Evolutionary conservation across 1,140 invertebrate genomes (phyloP).

Genomic region (Ostrea denselamellosa): DNA sequence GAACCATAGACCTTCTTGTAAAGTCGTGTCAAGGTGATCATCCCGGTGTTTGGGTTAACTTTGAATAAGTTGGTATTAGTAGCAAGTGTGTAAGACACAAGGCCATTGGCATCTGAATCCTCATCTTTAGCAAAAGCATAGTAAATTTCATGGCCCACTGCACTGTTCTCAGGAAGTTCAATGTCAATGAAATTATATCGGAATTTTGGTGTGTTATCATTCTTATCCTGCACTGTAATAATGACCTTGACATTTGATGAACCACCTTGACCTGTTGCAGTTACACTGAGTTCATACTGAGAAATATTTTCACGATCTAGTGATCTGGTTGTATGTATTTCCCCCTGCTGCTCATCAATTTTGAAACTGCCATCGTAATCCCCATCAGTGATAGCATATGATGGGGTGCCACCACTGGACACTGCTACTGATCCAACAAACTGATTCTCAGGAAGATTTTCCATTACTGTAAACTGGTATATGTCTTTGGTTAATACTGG

Average conservation of each 20-base stretch:
- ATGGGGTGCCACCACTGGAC: conserved; percentile 80
- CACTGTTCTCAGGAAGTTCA: conserved; percentile 89
- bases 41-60: conserved; percentile 90
- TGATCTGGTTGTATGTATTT: conserved; percentile 71
- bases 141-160: conserved; percentile 94
- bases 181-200: conserved; percentile 85
- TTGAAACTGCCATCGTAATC: conserved; percentile 77
- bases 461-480: conserved; percentile 89
- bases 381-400: conserved; percentile 91
- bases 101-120: conserved; percentile 90
- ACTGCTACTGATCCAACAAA: conserved; percentile 87
- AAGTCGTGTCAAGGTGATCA: conserved; percentile 91
- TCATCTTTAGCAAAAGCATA: conserved; percentile 90
- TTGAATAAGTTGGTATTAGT: conserved; percentile 89
- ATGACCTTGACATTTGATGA: conserved; percentile 66
- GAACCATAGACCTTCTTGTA: conserved; percentile 78
- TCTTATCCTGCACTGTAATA: conserved; percentile 87
- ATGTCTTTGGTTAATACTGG: conserved; percentile 76
- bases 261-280: conserved; percentile 62
- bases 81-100: conserved; percentile 88
- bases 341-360: conserved; percentile 76
- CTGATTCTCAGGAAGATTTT: conserved; percentile 85
- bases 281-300: conserved; percentile 68
- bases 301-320: conserved; percentile 72
- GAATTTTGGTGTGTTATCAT: conserved; percentile 95